Base-by-base conservation (phyloP, 2,888 invertebrate species). In the Arctia plantaginis region DNA sequence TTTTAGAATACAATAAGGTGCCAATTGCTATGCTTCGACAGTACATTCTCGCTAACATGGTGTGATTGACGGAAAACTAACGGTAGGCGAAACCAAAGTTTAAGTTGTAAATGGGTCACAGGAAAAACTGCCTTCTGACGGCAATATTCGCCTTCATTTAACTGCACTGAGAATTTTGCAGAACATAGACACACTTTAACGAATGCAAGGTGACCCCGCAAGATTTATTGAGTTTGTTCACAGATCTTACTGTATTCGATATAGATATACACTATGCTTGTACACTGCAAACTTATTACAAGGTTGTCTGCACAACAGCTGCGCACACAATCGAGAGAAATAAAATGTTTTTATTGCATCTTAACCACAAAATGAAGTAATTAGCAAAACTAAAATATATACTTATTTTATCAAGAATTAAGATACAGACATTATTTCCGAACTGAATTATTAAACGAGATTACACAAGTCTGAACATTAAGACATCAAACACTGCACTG, bases 131-230 rank as follows among this genome's bases (percentile, higher is more conserved):
- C 86, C 86, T 90, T 90, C 81, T 51, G 74, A 47, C 75, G 20
- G 47, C 70, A 74, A 68, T 81, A 80, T 79, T 80, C 76, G 79
- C 76, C 79, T 82, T 80, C 80, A 73, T 79, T 71, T 73, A 83
- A 79, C 79, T 86, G 85, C 85, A 88, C 62, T 71, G 73, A 82
- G 72, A 83, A 81, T 68, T 71, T 82, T 86, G 83, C 81, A 77
- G 72, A 80, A 80, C 81, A 80, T 82, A 81, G 86, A 83, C 89
- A 87, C 86, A 87, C 78, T 85, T 87, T 81, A 87, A 87, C 88
- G 78, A 91, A 93, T 90, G 87, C 87, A 91, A 92, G 92, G 91
- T 92, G 93, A 93, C 93, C 92, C 84, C 90, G 87, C 82, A 82
- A 85, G 78, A 84, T 82, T 83, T 88, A 90, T 91, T 88, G 86